These are phyloP conservation scores for Myotis daubentonii DNA, from an alignment of 2,797 vertebrate species.

Conservation along the genomic window DNA sequence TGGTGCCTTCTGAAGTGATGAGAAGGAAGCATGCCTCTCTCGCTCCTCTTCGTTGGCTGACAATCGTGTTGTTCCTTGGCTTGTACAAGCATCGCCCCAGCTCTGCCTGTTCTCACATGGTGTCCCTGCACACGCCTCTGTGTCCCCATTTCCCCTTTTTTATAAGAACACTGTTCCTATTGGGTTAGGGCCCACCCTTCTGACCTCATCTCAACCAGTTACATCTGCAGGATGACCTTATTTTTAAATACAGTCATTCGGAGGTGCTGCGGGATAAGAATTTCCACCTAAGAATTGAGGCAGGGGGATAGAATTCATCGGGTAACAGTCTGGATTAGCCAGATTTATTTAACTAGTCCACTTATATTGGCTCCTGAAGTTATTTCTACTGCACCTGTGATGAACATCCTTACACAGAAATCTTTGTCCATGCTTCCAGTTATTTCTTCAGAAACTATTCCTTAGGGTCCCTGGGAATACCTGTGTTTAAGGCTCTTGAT, in stretches of 20 bases:
- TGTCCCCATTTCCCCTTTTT: not conserved
- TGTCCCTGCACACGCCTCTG: accelerated
- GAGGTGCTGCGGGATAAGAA: not conserved
- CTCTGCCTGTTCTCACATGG: not conserved
- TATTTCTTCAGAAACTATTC: not conserved
- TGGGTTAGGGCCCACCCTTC: not conserved
- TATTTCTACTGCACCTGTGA: accelerated
- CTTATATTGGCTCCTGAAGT: not conserved
- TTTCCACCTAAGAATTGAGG: not conserved
- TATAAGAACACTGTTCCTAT: not conserved
- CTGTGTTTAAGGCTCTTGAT: not conserved
- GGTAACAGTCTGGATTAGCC: not conserved
- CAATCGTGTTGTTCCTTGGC: not conserved
- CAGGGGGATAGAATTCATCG: not conserved
- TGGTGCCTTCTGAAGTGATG: not conserved
- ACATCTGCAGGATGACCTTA: not conserved
- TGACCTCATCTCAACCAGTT: not conserved
- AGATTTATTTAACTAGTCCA: not conserved
- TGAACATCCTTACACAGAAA: not conserved
- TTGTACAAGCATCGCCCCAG: not conserved
- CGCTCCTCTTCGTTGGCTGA: not conserved
- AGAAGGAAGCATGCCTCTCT: not conserved
- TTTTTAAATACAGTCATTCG: not conserved
- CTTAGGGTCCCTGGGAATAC: not conserved
- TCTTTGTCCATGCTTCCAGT: not conserved